phyloP scores from a whole-genome alignment of 2,888 invertebrate species.

The Rosalia funebris region DNA sequence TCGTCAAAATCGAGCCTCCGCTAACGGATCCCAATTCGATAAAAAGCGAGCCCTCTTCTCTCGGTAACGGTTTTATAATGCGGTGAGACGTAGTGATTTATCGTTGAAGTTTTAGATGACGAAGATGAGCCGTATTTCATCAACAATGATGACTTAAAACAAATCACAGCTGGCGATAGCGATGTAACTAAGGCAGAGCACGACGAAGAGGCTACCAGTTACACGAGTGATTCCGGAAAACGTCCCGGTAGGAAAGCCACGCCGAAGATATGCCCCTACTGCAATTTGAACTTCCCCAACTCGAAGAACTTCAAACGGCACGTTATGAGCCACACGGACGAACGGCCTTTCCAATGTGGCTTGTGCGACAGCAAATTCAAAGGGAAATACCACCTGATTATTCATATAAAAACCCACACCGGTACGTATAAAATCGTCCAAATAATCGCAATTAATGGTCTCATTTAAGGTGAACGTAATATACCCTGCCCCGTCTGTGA shows the following conservation, averaged over 20 bases:
- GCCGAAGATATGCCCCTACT: conserved; percentile 5
- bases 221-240: background rate
- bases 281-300: background rate
- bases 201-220: background rate
- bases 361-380: conserved; percentile 11
- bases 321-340: conserved; percentile 10
- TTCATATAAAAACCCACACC: conserved; percentile 17
- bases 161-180: background rate
- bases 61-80: no score
- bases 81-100: background rate
- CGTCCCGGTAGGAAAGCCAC: background rate
- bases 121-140: background rate
- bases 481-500: conserved; percentile 7
- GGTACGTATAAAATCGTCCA: conserved; percentile 4
- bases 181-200: background rate
- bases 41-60: background rate
- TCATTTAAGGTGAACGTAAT: conserved; percentile 9
- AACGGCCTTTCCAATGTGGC: conserved; percentile 8
- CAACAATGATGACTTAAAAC: background rate
- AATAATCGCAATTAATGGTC: background rate
- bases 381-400: conserved; percentile 8
- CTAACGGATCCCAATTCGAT: background rate
- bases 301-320: conserved; percentile 6
- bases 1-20: background rate
- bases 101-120: background rate